Evolutionary conservation across 2,888 invertebrate genomes (phyloP).

Genomic region (Podabrus alpinus): DNA sequence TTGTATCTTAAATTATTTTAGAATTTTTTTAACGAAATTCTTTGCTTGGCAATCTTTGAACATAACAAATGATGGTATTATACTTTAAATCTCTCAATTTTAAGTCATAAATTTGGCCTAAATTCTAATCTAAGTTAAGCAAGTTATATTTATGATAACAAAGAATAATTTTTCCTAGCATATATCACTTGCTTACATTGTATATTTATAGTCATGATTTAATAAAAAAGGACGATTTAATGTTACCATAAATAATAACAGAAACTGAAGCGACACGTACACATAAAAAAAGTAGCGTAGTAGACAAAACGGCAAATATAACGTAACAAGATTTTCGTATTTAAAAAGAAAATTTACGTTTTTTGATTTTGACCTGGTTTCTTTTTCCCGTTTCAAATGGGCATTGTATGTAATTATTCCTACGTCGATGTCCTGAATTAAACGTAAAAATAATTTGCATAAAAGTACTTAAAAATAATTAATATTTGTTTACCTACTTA

Average conservation of each 20-base stretch:
- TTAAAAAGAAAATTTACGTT: background rate
- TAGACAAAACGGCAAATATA: background rate
- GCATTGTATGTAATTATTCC: background rate
- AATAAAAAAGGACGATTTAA: background rate
- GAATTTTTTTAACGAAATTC: background rate
- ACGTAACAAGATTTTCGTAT: background rate
- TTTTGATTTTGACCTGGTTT: background rate
- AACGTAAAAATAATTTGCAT: background rate
- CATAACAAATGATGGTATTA: background rate
- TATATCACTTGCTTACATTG: background rate
- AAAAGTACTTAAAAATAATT: background rate
- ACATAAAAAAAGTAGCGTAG: background rate
- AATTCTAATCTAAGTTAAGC: background rate
- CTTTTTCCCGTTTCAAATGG: background rate
- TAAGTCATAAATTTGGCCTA: background rate
- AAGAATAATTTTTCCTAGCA: background rate
- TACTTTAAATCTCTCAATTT: background rate
- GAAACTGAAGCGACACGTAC: background rate
- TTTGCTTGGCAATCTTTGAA: background rate
- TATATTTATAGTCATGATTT: background rate
- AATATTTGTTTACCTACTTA: background rate
- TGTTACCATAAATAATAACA: background rate
- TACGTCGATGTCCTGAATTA: background rate
- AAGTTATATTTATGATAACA: conserved; percentile 1
- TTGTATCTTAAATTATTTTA: background rate